These are phyloP conservation scores for Tethea ocularis DNA, from an alignment of 2,888 invertebrate species.

Conservation along the genomic window DNA sequence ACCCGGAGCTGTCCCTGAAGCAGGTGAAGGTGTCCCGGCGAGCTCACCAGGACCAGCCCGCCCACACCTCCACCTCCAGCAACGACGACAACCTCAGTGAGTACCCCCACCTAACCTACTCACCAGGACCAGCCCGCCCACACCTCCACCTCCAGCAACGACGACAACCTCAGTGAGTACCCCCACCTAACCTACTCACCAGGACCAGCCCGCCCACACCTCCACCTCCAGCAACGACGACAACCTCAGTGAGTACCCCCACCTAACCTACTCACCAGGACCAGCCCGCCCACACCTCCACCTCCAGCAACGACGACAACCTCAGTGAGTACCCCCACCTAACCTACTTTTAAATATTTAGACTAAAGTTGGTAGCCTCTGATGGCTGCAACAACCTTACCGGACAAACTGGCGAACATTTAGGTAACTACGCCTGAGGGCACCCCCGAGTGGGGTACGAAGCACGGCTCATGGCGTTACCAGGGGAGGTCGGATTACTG, in stretches of 20 bases:
- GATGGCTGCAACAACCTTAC: too few species aligned
- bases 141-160: conserved; percentile 57
- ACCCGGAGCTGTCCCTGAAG: conserved; percentile 93
- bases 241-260: conserved; percentile 65
- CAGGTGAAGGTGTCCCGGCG: conserved; percentile 90
- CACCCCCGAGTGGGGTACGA: too few species aligned
- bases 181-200: too few species aligned
- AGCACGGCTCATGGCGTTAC: too few species aligned
- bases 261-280: conserved; percentile 59
- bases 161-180: conserved; percentile 70
- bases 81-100: conserved; percentile 70
- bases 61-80: conserved; percentile 50
- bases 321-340: conserved; percentile 70
- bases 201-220: conserved; percentile 43
- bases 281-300: conserved; percentile 40
- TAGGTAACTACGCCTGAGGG: too few species aligned
- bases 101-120: too few species aligned
- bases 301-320: conserved; percentile 65
- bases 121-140: conserved; percentile 46
- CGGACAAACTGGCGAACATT: too few species aligned
- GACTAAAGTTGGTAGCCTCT: too few species aligned
- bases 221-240: conserved; percentile 66
- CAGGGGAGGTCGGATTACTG: too few species aligned
- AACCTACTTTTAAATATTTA: too few species aligned
- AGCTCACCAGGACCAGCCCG: conserved; percentile 47